Conservation (phyloP, 2,888 invertebrate genomes). For the Syrphus vitripennis region DNA sequence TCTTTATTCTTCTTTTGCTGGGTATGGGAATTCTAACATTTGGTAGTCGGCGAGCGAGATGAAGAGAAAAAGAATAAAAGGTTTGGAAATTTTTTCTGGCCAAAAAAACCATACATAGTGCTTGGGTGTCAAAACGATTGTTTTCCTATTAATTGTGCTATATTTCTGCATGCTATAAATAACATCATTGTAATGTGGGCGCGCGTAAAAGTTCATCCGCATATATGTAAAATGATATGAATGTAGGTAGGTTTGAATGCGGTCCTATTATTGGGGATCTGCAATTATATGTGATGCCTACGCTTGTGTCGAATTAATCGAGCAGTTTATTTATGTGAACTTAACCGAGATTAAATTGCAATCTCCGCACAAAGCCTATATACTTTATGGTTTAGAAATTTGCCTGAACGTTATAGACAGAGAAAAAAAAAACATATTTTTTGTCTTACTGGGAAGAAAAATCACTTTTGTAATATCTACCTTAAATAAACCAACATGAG, state of each 20-base stretch:
- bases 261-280: constrained; percentile 6
- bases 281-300: neutral
- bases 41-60: constrained; percentile 4
- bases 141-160: constrained; percentile 40
- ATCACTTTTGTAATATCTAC: neutral
- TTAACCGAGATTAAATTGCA: constrained; percentile 27
- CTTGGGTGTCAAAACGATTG: constrained; percentile 47
- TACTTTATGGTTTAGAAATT: neutral
- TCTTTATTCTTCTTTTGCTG: neutral
- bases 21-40: constrained; percentile 46
- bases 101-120: neutral
- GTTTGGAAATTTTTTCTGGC: constrained; percentile 15
- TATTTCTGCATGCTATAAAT: constrained; percentile 27
- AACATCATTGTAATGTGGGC: constrained; percentile 27
- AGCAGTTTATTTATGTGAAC: constrained; percentile 21
- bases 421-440: neutral
- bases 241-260: too few relatives aligned
- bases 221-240: neutral
- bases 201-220: constrained; percentile 33
- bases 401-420: neutral
- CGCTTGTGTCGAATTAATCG: constrained; percentile 20
- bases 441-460: neutral
- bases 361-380: constrained; percentile 10
- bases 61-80: neutral
- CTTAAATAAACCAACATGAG: neutral